phyloP scores from a whole-genome alignment of 2,113 vertebrate species.

The Pseudorasbora parva region DNA sequence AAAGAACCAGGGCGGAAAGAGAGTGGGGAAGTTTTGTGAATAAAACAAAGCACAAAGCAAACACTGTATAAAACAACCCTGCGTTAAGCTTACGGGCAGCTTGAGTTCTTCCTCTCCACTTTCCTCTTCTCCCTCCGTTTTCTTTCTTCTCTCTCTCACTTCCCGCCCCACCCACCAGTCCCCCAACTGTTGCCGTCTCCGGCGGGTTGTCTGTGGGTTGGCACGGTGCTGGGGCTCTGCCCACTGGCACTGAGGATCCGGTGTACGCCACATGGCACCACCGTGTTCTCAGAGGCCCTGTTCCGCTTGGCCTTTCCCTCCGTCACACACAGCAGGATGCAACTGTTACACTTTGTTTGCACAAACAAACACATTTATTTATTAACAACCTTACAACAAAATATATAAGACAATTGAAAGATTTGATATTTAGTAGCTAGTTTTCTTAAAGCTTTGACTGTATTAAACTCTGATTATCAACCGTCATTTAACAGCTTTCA shows the following conservation, averaged over 20 bases:
- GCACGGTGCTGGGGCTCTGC: slow-evolving; percentile 64
- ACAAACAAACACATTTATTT: slow-evolving; percentile 38
- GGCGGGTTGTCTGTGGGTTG: slow-evolving; percentile 70
- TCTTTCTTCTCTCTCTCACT: slow-evolving; percentile 52
- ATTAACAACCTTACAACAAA: slow-evolving; percentile 15
- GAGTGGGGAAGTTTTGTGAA: slow-evolving; percentile 50
- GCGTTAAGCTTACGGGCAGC: slow-evolving; percentile 64
- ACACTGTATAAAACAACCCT: slow-evolving; percentile 28
- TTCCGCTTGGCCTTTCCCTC: slow-evolving; percentile 57
- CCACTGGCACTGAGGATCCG: slow-evolving; percentile 64
- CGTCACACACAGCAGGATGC: slow-evolving; percentile 28
- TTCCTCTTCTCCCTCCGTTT: slow-evolving; percentile 10
- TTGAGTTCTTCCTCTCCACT: slow-evolving; percentile 52
- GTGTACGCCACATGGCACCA: slow-evolving; percentile 57
- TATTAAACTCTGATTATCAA: neutral
- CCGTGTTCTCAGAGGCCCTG: slow-evolving; percentile 61
- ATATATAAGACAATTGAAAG: neutral
- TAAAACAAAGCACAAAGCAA: slow-evolving; percentile 67
- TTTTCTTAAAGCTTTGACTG: neutral
- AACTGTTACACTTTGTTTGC: slow-evolving; percentile 31
- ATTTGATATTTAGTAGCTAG: neutral
- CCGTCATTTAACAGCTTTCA: neutral
- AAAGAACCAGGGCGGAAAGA: slow-evolving; percentile 21
- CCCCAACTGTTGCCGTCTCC: slow-evolving; percentile 67
- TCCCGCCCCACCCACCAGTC: slow-evolving; percentile 68